Conservation (phyloP, 2,113 vertebrate species). For the Crotophaga sulcirostris region DNA sequence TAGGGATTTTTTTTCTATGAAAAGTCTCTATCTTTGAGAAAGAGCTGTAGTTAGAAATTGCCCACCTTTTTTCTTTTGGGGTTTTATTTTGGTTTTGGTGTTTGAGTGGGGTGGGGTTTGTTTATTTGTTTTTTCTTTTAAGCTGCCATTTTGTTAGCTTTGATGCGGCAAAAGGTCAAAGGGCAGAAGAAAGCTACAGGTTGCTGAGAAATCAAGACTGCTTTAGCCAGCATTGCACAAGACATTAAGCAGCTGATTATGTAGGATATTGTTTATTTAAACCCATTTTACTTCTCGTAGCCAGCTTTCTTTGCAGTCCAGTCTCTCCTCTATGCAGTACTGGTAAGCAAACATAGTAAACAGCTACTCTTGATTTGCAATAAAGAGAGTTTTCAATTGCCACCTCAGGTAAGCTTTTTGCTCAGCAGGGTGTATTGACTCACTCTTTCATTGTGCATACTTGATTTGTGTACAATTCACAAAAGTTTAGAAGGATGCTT, state of each 20-base stretch:
- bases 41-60: not conserved
- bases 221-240: not conserved
- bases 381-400: not conserved
- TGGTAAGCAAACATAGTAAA: not conserved
- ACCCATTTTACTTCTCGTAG: not conserved
- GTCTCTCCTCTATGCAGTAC: not conserved
- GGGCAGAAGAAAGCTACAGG: not conserved
- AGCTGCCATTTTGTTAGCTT: not conserved
- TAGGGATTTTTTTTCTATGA: not conserved
- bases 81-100: not conserved
- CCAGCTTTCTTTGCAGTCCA: not conserved
- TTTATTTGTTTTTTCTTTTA: not conserved
- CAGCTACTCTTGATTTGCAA: not conserved
- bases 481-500: not conserved
- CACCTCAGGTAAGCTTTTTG: not conserved
- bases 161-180: not conserved
- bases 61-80: not conserved
- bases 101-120: not conserved
- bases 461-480: not conserved
- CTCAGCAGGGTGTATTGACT: not conserved
- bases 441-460: not conserved
- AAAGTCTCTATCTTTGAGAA: not conserved
- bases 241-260: not conserved
- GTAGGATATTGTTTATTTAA: not conserved
- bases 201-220: not conserved